Percentiles rank a stretch among this genome's conserved stretches.
These are phyloP conservation scores for Parauchenoglanis ngamensis DNA, from an alignment of 2,797 vertebrate genomes.

Conservation along the genomic window DNA sequence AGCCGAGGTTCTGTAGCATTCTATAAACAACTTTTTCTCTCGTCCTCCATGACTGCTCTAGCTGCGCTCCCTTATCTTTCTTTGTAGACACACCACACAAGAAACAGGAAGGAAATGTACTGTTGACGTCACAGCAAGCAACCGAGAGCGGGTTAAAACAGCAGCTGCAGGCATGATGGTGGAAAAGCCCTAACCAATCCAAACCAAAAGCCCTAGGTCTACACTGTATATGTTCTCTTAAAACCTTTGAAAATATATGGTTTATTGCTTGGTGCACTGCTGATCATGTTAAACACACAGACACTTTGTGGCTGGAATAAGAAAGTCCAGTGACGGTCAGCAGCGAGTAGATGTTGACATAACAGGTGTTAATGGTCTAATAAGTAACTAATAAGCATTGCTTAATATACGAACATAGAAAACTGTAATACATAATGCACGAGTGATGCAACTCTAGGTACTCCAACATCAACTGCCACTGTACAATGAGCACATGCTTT, in stretches of 20 bases:
- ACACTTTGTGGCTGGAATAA: not conserved
- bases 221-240: not conserved
- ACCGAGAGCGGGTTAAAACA: constrained; percentile 40
- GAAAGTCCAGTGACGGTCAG: not conserved
- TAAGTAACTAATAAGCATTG: not conserved
- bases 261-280: not conserved
- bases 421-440: not conserved
- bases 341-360: not conserved
- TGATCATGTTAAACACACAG: not conserved
- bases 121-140: constrained; percentile 40
- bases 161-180: constrained; percentile 39
- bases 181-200: constrained; percentile 25
- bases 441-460: not conserved
- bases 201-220: constrained; percentile 1
- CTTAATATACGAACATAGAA: not conserved
- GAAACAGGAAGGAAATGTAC: constrained; percentile 57
- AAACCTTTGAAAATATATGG: not conserved
- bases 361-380: not conserved
- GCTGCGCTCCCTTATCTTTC: constrained; percentile 47
- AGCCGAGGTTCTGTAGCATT: not conserved
- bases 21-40: constrained; percentile 48
- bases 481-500: not conserved
- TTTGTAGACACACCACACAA: constrained; percentile 46
- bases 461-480: not conserved
- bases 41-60: constrained; percentile 39